Conservation (phyloP, 2,113 vertebrate genomes). For the Hucho hucho region DNA sequence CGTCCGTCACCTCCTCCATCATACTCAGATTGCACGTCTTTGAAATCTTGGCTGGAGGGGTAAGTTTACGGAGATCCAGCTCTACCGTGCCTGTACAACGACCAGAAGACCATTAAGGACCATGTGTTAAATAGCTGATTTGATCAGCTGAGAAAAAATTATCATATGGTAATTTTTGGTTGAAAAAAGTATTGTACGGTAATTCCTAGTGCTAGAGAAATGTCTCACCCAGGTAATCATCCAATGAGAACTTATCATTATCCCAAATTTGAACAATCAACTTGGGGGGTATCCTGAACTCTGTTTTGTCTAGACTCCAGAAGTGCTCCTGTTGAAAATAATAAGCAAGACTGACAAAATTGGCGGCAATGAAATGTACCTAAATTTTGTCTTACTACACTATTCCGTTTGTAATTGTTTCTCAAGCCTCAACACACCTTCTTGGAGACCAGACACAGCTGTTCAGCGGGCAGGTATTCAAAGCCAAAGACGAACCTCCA, state of each 20-base stretch:
- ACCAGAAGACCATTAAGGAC: slow-evolving; percentile 14
- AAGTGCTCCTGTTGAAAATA: slow-evolving; percentile 85
- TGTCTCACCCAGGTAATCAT: slow-evolving; percentile 91
- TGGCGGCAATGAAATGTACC: background rate
- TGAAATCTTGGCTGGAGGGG: slow-evolving; percentile 85
- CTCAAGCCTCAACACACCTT: slow-evolving; percentile 75
- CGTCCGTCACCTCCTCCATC: slow-evolving; percentile 74
- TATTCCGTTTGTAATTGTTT: background rate
- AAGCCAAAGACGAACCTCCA: slow-evolving; percentile 96
- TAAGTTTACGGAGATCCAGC: slow-evolving; percentile 84
- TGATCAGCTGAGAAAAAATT: background rate
- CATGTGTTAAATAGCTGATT: background rate
- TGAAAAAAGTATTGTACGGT: too few species aligned
- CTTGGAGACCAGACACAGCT: slow-evolving; percentile 90
- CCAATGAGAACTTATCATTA: slow-evolving; percentile 97
- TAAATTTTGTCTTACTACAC: too few species aligned
- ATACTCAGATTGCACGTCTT: slow-evolving; percentile 86
- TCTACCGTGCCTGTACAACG: slow-evolving; percentile 69
- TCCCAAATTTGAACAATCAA: slow-evolving; percentile 96
- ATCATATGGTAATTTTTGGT: background rate
- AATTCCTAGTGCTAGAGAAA: too few species aligned
- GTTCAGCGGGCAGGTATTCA: slow-evolving; percentile 92
- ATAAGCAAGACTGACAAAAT: background rate
- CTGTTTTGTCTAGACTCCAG: slow-evolving; percentile 95
- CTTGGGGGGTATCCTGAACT: slow-evolving; percentile 92